Evolutionary conservation across 2,888 invertebrate genomes (phyloP), one percentile per base, ranked within the genome.

Genomic region (Nomada lathburiana): DNA sequence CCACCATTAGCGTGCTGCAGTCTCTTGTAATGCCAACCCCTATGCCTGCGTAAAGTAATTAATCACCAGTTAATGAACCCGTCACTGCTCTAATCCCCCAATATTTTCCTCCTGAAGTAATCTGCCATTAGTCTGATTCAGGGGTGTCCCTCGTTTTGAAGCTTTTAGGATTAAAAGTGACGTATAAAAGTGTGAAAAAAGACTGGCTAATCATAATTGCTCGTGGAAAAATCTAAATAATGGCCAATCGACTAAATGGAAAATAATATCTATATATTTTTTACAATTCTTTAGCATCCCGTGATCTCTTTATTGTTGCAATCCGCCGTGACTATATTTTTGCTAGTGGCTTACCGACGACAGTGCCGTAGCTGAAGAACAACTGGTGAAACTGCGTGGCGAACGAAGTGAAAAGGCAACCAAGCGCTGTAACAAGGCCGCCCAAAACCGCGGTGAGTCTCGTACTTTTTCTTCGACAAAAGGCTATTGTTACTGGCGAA

Each of bases 301-400:
- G 7, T 0, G 9, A 36, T 36, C 36, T n/a, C 18, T 26, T 3
- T n/a, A 1, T 20, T 62, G 4, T 20, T 42, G 20, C 3, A 11
- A 18, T 36, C 10, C 59, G 7, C 20, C 23, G 20, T 1, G 0
- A 11, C 52, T 29, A 26, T 44, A 60, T 4, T 62, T 52, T 7
- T 63, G n/a, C 9, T 42, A 20, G 9, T 18, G 47, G 76, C 93
- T 93, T 87, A 95, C 95, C 95, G 78, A 95, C 93, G 59, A 96
- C 94, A 63, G 95, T 94, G 76, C 95, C 96, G 91, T 97, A 98
- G 94, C 97, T 97, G 95, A 98, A 97, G 95, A 97, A 97, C 80
- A 98, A 95, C 94, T 98, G 98, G 94, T 98, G 98, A 93, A 97
- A 97, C 94, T 98, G 97, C 79, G 97, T 96, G 77, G 98, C 98